A percentile compares a stretch with the other conserved stretches of the same genome.
Conservation (phyloP, 1,140 invertebrate species). For the Eufriesea mexicana region DNA sequence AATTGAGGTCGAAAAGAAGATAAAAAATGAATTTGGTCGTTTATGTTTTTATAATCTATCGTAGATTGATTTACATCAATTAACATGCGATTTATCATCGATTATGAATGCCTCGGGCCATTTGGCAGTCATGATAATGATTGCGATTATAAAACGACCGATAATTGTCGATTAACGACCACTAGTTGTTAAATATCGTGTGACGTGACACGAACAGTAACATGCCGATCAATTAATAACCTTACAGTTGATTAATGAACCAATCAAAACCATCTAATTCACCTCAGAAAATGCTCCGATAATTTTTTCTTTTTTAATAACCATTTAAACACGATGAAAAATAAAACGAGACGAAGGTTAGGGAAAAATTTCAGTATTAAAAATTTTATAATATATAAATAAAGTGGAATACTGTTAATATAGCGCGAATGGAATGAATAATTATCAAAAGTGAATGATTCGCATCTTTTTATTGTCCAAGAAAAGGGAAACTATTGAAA, state of each 20-base stretch:
- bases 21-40: not conserved
- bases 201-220: not conserved
- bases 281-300: no score
- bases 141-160: conserved; percentile 29
- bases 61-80: conserved; percentile 21
- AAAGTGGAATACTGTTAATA: no score
- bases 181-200: conserved; percentile 15
- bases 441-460: no score
- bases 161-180: conserved; percentile 28
- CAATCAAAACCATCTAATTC: not conserved
- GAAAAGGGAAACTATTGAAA: no score
- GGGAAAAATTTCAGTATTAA: no score
- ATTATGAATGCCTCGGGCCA: conserved; percentile 23
- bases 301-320: no score
- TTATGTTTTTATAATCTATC: not conserved
- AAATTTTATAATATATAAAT: no score
- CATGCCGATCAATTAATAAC: not conserved
- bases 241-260: not conserved
- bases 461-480: no score
- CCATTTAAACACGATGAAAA: no score
- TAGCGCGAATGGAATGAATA: no score
- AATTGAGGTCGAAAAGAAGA: not conserved
- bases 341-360: no score
- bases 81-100: conserved; percentile 15
- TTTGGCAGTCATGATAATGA: conserved; percentile 13